phyloP scores from a whole-genome alignment of 2,888 invertebrate species.

The Caenorhabditis imperialis region DNA sequence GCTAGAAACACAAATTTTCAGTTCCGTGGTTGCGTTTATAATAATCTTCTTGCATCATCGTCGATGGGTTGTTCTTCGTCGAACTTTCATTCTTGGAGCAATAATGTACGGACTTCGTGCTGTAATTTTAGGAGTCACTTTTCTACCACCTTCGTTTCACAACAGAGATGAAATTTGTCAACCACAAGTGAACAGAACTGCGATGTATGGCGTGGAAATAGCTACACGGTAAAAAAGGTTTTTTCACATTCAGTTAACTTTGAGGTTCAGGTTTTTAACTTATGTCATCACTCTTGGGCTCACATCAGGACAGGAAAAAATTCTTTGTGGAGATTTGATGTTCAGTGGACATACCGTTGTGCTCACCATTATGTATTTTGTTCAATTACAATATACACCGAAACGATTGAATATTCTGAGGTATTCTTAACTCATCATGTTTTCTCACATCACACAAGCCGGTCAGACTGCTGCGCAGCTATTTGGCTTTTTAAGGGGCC shows the following conservation, averaged over 20 bases:
- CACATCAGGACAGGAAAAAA: conserved; percentile 76
- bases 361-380: conserved; percentile 76
- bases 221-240: conserved; percentile 59
- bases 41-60: conserved; percentile 75
- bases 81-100: conserved; percentile 75
- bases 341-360: conserved; percentile 77
- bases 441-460: neutral
- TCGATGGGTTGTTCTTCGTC: conserved; percentile 73
- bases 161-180: conserved; percentile 75
- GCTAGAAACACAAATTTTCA: conserved; percentile 51
- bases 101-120: conserved; percentile 71
- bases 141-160: conserved; percentile 76
- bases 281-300: conserved; percentile 78
- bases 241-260: no score
- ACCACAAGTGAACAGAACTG: conserved; percentile 75
- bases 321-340: conserved; percentile 78
- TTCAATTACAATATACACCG: conserved; percentile 76
- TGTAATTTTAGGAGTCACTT: conserved; percentile 69
- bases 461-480: no score
- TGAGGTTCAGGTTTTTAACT: conserved; percentile 73
- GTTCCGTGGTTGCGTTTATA: conserved; percentile 74
- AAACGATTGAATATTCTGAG: conserved; percentile 68
- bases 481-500: no score
- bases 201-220: conserved; percentile 76
- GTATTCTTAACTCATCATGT: conserved; percentile 49